Evolutionary conservation across 1,140 invertebrate genomes (phyloP).

Genomic region (Rhagoletis pomonella): DNA sequence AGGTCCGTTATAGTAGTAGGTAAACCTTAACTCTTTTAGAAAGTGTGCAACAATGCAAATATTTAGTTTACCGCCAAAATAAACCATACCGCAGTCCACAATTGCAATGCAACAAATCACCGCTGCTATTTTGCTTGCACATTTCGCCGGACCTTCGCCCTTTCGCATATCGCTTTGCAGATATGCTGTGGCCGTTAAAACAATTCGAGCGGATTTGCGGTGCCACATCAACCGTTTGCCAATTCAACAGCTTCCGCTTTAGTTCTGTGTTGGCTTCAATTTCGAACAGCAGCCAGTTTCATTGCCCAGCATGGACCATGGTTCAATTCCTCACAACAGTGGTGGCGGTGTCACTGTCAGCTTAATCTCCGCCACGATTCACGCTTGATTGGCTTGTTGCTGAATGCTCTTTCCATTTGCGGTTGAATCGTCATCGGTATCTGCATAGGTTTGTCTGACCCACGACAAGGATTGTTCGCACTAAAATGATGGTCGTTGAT

Average conservation of each 20-base stretch:
- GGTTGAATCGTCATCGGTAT: conserved; percentile 34
- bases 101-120: conserved; percentile 2
- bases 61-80: neutral
- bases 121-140: neutral
- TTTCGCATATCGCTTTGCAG: neutral
- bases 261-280: conserved; percentile 16
- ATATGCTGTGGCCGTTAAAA: conserved; percentile 16
- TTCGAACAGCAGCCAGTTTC: neutral
- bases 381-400: conserved; percentile 46
- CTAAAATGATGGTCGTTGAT: neutral
- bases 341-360: conserved; percentile 5
- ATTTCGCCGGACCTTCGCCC: conserved; percentile 28
- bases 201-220: conserved; percentile 27
- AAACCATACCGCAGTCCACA: conserved; percentile 13
- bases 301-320: neutral
- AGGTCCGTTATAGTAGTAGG: too few relatives aligned
- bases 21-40: too few relatives aligned
- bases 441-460: neutral
- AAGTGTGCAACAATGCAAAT: too few relatives aligned
- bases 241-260: conserved; percentile 42
- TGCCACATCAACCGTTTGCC: conserved; percentile 40
- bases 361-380: conserved; percentile 30
- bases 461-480: neutral
- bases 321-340: neutral
- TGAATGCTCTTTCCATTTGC: neutral